phyloP scores from a whole-genome alignment of 1,140 invertebrate species.

The Drosophila aff. region DNA sequence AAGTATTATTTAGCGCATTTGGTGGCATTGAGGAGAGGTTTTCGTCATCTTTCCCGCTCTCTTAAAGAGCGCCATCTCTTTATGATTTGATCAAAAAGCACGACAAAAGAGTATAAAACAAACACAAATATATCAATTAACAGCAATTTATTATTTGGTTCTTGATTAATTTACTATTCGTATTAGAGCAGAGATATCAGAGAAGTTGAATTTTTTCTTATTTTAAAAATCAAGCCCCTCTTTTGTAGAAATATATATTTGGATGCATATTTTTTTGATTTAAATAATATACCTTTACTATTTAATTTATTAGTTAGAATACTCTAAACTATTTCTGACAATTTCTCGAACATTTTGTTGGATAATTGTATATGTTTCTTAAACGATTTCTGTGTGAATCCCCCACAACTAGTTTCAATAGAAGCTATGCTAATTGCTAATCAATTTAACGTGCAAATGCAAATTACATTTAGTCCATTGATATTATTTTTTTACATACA shows the following conservation, averaged over 20 bases:
- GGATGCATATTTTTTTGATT: too few species aligned
- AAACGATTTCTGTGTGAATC: conserved; percentile 21
- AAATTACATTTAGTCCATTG: conserved; percentile 10
- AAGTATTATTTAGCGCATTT: conserved; percentile 34
- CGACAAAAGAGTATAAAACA: conserved; percentile 29
- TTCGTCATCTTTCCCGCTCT: conserved; percentile 12
- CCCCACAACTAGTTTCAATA: conserved; percentile 18
- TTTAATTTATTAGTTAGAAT: background rate
- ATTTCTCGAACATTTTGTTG: background rate
- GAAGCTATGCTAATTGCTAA: conserved; percentile 34
- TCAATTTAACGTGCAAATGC: conserved; percentile 28
- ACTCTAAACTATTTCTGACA: background rate
- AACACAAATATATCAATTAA: conserved; percentile 47
- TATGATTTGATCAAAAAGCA: conserved; percentile 38
- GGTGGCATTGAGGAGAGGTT: conserved; percentile 32
- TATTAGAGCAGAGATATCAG: background rate
- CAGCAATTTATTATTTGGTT: conserved; percentile 37
- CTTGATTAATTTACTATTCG: conserved; percentile 34
- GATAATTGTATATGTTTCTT: background rate
- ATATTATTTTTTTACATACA: background rate
- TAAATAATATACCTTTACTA: background rate
- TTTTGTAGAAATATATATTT: background rate
- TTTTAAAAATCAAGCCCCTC: background rate
- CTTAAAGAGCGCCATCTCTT: background rate
- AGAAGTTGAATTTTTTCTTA: background rate